These are phyloP conservation scores for Heteronetta atricapilla DNA, from an alignment of 2,113 vertebrate species.

Conservation along the genomic window DNA sequence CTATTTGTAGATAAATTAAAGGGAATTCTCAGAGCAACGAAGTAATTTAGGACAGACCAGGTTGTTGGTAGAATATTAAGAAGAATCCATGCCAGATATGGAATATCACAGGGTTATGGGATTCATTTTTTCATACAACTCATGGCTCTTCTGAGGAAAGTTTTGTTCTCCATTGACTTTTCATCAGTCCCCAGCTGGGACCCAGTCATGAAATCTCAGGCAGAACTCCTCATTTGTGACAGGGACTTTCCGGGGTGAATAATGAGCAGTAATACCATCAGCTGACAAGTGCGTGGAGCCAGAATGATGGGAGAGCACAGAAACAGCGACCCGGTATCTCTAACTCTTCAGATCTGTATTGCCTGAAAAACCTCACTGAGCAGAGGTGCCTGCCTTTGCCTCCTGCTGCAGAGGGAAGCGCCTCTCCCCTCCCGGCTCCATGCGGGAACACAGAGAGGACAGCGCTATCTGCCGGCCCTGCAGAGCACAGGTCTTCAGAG, in stretches of 20 bases:
- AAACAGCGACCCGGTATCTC: fast-evolving
- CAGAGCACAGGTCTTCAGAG: fast-evolving
- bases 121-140: background rate
- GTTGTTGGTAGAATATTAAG: background rate
- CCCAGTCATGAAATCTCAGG: fast-evolving
- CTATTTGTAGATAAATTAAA: background rate
- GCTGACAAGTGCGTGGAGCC: background rate
- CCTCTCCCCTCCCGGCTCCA: background rate
- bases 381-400: background rate
- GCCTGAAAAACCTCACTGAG: fast-evolving
- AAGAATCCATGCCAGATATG: background rate
- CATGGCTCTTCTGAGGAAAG: background rate
- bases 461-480: slow-evolving; percentile 29
- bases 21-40: background rate
- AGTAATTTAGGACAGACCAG: background rate
- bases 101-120: background rate
- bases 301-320: background rate
- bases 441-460: background rate
- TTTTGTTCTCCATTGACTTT: background rate
- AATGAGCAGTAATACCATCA: fast-evolving
- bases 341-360: fast-evolving
- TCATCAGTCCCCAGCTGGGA: background rate
- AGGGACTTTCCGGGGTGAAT: fast-evolving
- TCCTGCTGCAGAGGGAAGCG: no score
- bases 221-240: fast-evolving